Evolutionary conservation across 2,113 vertebrate genomes (phyloP).

Genomic region (Heterotilapia buettikoferi): DNA sequence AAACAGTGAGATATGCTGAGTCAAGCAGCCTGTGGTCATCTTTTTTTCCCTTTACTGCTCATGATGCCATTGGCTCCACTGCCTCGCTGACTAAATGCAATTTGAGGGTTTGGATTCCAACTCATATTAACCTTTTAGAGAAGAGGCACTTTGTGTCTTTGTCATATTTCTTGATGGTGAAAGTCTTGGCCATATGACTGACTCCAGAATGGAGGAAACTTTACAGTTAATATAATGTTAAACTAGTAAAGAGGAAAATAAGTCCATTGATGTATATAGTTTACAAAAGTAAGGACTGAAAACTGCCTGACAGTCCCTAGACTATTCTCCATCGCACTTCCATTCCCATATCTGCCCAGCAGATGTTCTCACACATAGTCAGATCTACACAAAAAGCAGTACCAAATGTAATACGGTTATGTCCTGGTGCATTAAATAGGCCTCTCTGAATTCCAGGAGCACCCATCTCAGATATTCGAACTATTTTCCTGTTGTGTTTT

Average conservation of each 20-base stretch:
- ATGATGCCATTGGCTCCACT: slow-evolving; percentile 12
- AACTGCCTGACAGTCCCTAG: background rate
- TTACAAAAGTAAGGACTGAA: background rate
- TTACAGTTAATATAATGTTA: background rate
- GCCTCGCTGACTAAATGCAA: background rate
- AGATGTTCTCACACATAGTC: slow-evolving; percentile 16
- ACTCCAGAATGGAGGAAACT: background rate
- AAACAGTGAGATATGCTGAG: slow-evolving; percentile 42
- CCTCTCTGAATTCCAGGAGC: slow-evolving; percentile 36
- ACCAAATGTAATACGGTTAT: background rate
- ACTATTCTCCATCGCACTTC: background rate
- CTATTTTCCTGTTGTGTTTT: slow-evolving; percentile 35
- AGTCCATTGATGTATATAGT: background rate
- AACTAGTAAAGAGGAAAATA: background rate
- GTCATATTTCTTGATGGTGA: background rate
- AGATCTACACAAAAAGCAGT: background rate
- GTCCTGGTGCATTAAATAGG: background rate
- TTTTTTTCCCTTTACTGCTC: slow-evolving; percentile 20
- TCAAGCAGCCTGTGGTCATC: slow-evolving; percentile 36
- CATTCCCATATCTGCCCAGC: slow-evolving; percentile 3
- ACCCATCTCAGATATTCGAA: slow-evolving; percentile 41
- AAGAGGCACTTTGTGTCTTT: background rate
- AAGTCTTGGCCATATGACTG: background rate
- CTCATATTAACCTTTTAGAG: background rate
- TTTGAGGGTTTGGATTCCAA: slow-evolving; percentile 4